Evolutionary conservation across 2,797 vertebrate species (phyloP).

Genomic region (Poeciliopsis presidionis): DNA sequence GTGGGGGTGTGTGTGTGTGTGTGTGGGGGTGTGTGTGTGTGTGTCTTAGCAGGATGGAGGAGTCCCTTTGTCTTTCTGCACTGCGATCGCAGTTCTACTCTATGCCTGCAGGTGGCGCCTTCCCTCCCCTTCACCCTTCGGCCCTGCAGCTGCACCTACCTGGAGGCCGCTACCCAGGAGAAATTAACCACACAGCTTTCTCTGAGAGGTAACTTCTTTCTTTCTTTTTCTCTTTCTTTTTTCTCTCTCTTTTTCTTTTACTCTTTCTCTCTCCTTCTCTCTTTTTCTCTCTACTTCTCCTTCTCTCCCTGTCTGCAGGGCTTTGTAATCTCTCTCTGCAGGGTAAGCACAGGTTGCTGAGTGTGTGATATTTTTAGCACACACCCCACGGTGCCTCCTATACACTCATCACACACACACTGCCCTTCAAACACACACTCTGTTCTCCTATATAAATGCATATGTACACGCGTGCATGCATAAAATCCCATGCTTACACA

Average conservation of each 20-base stretch:
- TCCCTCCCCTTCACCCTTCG: constrained; percentile 89
- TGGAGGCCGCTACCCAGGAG: constrained; percentile 88
- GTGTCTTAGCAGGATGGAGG: constrained; percentile 87
- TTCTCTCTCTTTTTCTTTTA: background rate
- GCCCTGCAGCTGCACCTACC: constrained; percentile 93
- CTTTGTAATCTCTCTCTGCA: constrained; percentile 71
- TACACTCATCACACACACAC: constrained; percentile 59
- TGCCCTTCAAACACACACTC: constrained; percentile 46
- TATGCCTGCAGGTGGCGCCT: constrained; percentile 87
- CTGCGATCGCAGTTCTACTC: constrained; percentile 94
- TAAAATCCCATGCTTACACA: constrained; percentile 9
- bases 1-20: background rate
- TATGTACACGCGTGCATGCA: constrained; percentile 29
- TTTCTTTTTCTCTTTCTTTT: background rate
- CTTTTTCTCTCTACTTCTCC: background rate
- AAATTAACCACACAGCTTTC: constrained; percentile 86
- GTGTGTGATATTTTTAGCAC: constrained; percentile 77
- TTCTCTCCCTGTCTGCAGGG: constrained; percentile 32
- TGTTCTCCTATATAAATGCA: constrained; percentile 19
- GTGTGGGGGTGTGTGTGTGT: too few species aligned
- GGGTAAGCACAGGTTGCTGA: constrained; percentile 73
- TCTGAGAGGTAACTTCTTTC: constrained; percentile 68
- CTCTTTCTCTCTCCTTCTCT: background rate
- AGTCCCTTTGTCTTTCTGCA: constrained; percentile 91
- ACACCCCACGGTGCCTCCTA: constrained; percentile 69